These are phyloP conservation scores for Apostichopus californicus DNA, from an alignment of 35 echinoderm and acorn worm species.

Conservation along the genomic window DNA sequence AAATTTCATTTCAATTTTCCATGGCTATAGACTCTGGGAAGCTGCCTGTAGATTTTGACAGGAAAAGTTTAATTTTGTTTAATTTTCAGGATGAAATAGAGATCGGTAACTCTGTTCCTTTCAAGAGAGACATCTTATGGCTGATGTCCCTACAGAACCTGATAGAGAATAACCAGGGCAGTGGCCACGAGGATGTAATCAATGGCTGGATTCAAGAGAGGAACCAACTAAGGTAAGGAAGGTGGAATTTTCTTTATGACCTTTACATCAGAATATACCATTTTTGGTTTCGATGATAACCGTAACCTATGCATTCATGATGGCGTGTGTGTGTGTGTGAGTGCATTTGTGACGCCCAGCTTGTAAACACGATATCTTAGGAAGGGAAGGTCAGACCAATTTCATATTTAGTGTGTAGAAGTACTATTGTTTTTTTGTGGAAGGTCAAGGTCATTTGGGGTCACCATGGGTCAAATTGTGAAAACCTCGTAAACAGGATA, in stretches of 20 bases:
- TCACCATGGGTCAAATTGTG: neutral
- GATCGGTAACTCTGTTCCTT: slow-evolving; percentile 84
- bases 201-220: slow-evolving; percentile 82
- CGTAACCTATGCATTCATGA: neutral
- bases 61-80: too few relatives aligned
- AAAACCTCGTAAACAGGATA: slow-evolving; percentile 1
- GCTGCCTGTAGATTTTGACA: too few relatives aligned
- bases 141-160: slow-evolving; percentile 81
- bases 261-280: too few relatives aligned
- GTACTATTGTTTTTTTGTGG: neutral
- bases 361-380: neutral
- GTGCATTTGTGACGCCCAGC: neutral
- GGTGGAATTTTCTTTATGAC: too few relatives aligned
- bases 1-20: too few relatives aligned
- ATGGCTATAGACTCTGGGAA: too few relatives aligned
- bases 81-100: slow-evolving; percentile 86
- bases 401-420: slow-evolving; percentile 2
- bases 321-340: neutral
- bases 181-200: slow-evolving; percentile 60
- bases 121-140: slow-evolving; percentile 85
- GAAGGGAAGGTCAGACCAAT: neutral
- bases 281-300: too few relatives aligned
- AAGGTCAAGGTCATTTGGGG: slow-evolving; percentile 5
- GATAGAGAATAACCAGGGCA: slow-evolving; percentile 80
- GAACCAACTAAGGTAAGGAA: slow-evolving; percentile 68